Evolutionary conservation across 2,888 invertebrate species (phyloP).

Genomic region (Villa cingulata): DNA sequence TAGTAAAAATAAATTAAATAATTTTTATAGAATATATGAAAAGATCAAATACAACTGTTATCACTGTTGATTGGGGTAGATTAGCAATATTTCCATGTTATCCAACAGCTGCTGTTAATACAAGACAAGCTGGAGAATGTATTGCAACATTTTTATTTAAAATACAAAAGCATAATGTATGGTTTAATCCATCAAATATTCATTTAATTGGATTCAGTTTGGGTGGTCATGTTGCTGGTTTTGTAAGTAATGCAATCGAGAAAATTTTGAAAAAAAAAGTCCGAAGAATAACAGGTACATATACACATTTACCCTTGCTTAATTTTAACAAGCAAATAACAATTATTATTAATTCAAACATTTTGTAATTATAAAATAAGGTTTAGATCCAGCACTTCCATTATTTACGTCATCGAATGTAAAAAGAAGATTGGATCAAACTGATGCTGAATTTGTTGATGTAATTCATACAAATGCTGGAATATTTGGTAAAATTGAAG

Average conservation of each 20-base stretch:
- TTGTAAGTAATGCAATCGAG: slow-evolving; percentile 29
- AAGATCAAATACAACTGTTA: slow-evolving; percentile 30
- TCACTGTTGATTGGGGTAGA: slow-evolving; percentile 43
- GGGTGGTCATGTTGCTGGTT: slow-evolving; percentile 42
- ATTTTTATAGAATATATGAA: slow-evolving; percentile 28
- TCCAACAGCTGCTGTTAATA: slow-evolving; percentile 42
- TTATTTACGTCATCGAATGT: slow-evolving; percentile 40
- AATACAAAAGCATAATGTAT: slow-evolving; percentile 19
- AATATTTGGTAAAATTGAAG: slow-evolving; percentile 43
- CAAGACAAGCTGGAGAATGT: slow-evolving; percentile 45
- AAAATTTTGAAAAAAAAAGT: slow-evolving; percentile 24
- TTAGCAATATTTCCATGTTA: slow-evolving; percentile 42
- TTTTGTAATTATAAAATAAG: slow-evolving; percentile 21
- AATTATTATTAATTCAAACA: neutral
- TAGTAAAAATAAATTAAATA: too few relatives aligned
- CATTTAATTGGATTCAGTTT: slow-evolving; percentile 46
- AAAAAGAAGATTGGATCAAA: slow-evolving; percentile 38
- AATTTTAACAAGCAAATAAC: too few relatives aligned
- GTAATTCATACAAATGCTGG: slow-evolving; percentile 46
- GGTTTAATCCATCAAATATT: slow-evolving; percentile 30
- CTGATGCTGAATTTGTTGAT: slow-evolving; percentile 43
- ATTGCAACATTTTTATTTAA: slow-evolving; percentile 37
- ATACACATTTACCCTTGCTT: neutral
- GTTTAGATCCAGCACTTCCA: slow-evolving; percentile 51
- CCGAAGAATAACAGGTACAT: slow-evolving; percentile 32